A percentile compares a stretch with the other conserved stretches of the same genome.
phyloP scores from a whole-genome alignment of 2,888 invertebrate species.

The Xanthostigma xanthostigma region DNA sequence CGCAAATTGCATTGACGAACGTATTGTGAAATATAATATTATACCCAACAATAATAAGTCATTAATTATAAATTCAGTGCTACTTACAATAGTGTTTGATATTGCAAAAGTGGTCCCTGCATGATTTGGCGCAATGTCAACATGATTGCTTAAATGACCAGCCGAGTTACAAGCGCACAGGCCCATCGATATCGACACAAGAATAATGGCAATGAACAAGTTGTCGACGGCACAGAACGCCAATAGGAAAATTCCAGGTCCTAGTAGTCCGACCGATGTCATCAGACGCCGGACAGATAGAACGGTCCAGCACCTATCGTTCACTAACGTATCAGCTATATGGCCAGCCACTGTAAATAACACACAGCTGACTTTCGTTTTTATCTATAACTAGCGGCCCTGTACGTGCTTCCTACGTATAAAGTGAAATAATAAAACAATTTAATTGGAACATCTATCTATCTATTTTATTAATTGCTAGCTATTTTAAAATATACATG shows the following conservation, averaged over 20 bases:
- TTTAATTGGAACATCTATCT: too few relatives aligned
- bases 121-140: conserved; percentile 62
- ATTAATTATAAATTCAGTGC: background rate
- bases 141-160: conserved; percentile 62
- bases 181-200: conserved; percentile 60
- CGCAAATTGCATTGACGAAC: too few relatives aligned
- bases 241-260: conserved; percentile 53
- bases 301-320: conserved; percentile 39
- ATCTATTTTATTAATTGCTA: too few relatives aligned
- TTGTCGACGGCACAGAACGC: conserved; percentile 56
- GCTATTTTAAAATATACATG: too few relatives aligned
- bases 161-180: conserved; percentile 60
- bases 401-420: too few relatives aligned
- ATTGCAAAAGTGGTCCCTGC: conserved; percentile 64
- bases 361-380: background rate
- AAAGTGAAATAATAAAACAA: too few relatives aligned
- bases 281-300: conserved; percentile 53
- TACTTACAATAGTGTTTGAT: conserved; percentile 51
- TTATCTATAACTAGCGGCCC: background rate
- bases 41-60: too few relatives aligned
- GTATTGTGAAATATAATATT: too few relatives aligned
- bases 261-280: conserved; percentile 55
- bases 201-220: conserved; percentile 49
- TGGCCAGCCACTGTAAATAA: conserved; percentile 44
- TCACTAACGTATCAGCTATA: conserved; percentile 49